A percentile compares a stretch with the other conserved stretches of the same genome.
Conservation (phyloP, 2,113 vertebrate genomes). For the Forbesichthys papilliferus region DNA sequence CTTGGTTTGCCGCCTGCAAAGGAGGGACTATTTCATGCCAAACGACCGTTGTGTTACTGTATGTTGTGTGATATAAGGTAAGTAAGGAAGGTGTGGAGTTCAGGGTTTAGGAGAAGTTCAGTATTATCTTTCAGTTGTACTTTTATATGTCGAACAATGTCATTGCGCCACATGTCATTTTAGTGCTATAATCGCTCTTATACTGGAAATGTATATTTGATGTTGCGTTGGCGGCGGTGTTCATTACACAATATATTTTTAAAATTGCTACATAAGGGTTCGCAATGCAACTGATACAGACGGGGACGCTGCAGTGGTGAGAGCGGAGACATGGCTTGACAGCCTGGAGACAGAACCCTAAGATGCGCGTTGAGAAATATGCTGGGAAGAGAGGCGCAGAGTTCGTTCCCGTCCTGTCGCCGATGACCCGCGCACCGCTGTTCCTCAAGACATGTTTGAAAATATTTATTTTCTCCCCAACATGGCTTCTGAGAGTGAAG, state of each 20-base stretch:
- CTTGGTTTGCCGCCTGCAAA: too few relatives aligned
- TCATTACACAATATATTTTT: background rate
- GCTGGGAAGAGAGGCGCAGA: slow-evolving; percentile 8
- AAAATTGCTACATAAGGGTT: background rate
- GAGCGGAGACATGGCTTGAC: slow-evolving; percentile 18
- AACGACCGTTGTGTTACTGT: too few relatives aligned
- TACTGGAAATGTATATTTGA: too few relatives aligned
- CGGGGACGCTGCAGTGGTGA: slow-evolving; percentile 19
- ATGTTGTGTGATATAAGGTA: too few relatives aligned
- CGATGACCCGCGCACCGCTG: slow-evolving; percentile 16
- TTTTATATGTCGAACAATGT: too few relatives aligned
- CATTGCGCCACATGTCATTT: too few relatives aligned
- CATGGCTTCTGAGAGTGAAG: slow-evolving; percentile 41
- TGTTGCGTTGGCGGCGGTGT: background rate
- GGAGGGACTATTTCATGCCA: too few relatives aligned
- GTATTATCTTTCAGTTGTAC: too few relatives aligned
- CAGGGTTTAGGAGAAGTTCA: too few relatives aligned
- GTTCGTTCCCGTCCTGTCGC: background rate
- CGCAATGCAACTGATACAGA: slow-evolving; percentile 11
- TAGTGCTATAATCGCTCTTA: too few relatives aligned
- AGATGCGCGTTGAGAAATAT: slow-evolving; percentile 1
- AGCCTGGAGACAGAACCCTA: slow-evolving; percentile 30
- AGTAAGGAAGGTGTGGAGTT: too few relatives aligned
- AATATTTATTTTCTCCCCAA: slow-evolving; percentile 45
- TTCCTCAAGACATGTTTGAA: slow-evolving; percentile 44